Conservation (phyloP, 2,888 invertebrate species). For the Dicyrtomina minuta region DNA sequence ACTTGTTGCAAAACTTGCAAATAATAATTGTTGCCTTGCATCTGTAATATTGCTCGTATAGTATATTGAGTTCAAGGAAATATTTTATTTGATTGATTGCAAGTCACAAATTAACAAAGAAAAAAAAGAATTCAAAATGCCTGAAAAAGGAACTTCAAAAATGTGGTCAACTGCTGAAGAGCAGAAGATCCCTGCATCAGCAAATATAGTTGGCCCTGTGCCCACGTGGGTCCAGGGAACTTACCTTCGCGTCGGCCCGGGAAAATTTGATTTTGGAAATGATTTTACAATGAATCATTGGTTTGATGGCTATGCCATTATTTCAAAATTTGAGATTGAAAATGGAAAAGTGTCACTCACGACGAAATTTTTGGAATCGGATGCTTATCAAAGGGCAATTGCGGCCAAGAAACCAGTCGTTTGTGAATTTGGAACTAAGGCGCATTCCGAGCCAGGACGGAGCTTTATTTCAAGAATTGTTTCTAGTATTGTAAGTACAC, state of each 20-base stretch:
- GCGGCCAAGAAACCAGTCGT: conserved; percentile 58
- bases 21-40: too few species aligned
- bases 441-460: conserved; percentile 49
- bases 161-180: conserved; percentile 45
- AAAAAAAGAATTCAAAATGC: conserved; percentile 22
- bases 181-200: conserved; percentile 33
- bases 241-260: conserved; percentile 60
- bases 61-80: too few species aligned
- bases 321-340: conserved; percentile 58
- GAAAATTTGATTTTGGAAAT: conserved; percentile 58
- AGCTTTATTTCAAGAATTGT: conserved; percentile 49
- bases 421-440: conserved; percentile 57
- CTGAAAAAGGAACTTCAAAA: conserved; percentile 36
- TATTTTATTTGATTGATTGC: too few species aligned
- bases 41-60: too few species aligned
- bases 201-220: conserved; percentile 39
- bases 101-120: too few species aligned
- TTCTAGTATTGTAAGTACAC: conserved; percentile 30
- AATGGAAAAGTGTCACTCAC: conserved; percentile 56
- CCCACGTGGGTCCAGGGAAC: conserved; percentile 50
- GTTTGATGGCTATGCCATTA: conserved; percentile 60
- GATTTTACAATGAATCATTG: conserved; percentile 58
- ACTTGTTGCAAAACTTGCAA: too few species aligned
- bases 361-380: conserved; percentile 58
- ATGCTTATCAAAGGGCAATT: conserved; percentile 58